Percentiles rank a stretch among this genome's conserved stretches.
Conservation (phyloP, 2,113 vertebrate species). For the Alaudala cheleensis region DNA sequence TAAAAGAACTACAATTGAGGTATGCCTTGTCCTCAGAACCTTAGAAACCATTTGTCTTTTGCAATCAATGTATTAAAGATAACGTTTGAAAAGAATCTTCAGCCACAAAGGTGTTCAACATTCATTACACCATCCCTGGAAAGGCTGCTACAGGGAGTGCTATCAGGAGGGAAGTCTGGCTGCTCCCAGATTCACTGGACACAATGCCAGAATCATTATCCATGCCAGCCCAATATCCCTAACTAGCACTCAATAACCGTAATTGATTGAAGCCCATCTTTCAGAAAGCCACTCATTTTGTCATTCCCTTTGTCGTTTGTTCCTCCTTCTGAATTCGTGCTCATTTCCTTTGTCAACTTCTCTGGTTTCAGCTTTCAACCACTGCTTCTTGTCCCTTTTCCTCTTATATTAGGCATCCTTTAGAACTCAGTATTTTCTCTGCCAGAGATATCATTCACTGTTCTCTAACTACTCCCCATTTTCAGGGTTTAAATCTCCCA, state of each 20-base stretch:
- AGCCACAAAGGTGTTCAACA: not conserved
- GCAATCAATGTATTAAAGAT: not conserved
- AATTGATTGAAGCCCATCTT: not conserved
- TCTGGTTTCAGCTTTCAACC: not conserved
- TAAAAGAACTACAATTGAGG: not conserved
- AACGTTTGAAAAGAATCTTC: not conserved
- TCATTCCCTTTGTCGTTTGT: not conserved
- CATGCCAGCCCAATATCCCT: accelerated
- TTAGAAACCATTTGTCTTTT: not conserved
- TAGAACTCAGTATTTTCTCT: not conserved
- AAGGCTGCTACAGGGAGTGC: not conserved
- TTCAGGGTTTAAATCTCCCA: not conserved
- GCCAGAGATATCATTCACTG: not conserved
- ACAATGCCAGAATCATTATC: not conserved
- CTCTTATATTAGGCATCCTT: not conserved
- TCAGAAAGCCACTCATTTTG: not conserved
- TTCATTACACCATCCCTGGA: not conserved
- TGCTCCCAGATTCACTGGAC: not conserved
- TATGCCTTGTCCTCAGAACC: not conserved
- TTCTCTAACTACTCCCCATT: not conserved
- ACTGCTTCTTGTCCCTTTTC: not conserved
- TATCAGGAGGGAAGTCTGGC: not conserved
- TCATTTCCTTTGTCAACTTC: not conserved
- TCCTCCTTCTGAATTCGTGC: not conserved
- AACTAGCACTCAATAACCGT: not conserved